A percentile compares a stretch with the other conserved stretches of the same genome.
Evolutionary conservation across 2,113 vertebrate genomes (phyloP).

Genomic region (Emydocephalus ijimae): DNA sequence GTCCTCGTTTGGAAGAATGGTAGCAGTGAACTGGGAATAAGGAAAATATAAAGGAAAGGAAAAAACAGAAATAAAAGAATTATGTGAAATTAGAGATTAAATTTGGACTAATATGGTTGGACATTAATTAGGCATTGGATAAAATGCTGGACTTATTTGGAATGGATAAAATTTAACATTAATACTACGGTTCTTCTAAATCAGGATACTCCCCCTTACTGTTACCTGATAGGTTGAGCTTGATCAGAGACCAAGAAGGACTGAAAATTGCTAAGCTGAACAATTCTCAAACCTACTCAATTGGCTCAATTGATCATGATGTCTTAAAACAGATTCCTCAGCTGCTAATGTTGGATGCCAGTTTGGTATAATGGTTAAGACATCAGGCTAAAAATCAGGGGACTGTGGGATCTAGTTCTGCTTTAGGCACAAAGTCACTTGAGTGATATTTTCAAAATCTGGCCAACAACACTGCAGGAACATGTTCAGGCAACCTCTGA

Average conservation of each 20-base stretch:
- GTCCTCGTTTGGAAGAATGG: too few species aligned
- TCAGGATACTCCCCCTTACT: not conserved
- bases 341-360: not conserved
- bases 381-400: not conserved
- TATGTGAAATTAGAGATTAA: too few species aligned
- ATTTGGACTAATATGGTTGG: too few species aligned
- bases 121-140: too few species aligned
- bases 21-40: too few species aligned
- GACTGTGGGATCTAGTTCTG: not conserved
- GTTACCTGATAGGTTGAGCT: not conserved
- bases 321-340: not conserved
- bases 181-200: not conserved
- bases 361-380: not conserved
- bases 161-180: too few species aligned
- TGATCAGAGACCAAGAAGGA: not conserved
- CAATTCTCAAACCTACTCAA: not conserved
- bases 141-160: too few species aligned
- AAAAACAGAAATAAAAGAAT: too few species aligned
- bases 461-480: not conserved
- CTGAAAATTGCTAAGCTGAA: not conserved
- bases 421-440: not conserved
- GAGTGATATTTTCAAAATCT: not conserved
- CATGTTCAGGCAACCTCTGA: not conserved
- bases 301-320: not conserved
- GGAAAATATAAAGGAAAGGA: too few species aligned